Conservation (phyloP, 2,113 vertebrate genomes). For the Caracal caracal region DNA sequence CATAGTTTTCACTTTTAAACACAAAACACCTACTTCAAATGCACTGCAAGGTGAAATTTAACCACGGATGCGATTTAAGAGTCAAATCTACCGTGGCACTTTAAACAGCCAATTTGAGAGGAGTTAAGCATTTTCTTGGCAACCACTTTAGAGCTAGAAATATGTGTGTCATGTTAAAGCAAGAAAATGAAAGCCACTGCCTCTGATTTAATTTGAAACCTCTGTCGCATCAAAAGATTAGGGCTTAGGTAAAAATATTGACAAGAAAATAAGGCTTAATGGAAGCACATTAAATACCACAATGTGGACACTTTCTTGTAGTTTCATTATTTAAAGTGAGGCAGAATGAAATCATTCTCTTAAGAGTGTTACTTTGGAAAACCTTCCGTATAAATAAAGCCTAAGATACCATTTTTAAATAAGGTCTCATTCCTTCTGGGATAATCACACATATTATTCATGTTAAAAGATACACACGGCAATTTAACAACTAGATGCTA, state of each 20-base stretch:
- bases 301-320: slow-evolving; percentile 53
- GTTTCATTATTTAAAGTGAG: slow-evolving; percentile 40
- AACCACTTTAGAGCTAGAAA: slow-evolving; percentile 74
- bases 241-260: slow-evolving; percentile 60
- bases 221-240: slow-evolving; percentile 52
- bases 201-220: slow-evolving; percentile 65
- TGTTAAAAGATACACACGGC: slow-evolving; percentile 40
- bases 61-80: slow-evolving; percentile 76
- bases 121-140: slow-evolving; percentile 83
- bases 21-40: slow-evolving; percentile 84
- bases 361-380: slow-evolving; percentile 28
- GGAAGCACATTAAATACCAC: neutral
- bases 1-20: slow-evolving; percentile 84
- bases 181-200: slow-evolving; percentile 81
- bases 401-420: slow-evolving; percentile 53
- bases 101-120: slow-evolving; percentile 84
- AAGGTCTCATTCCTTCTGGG: neutral
- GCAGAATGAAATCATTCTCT: slow-evolving; percentile 46
- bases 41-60: slow-evolving; percentile 78
- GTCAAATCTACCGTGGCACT: slow-evolving; percentile 80
- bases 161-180: slow-evolving; percentile 78
- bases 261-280: slow-evolving; percentile 71
- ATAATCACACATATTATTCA: neutral
- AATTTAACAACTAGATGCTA: neutral
- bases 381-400: neutral